A percentile compares a stretch with the other conserved stretches of the same genome.
These are phyloP conservation scores for Littorina saxatilis DNA, from an alignment of 1,140 invertebrate species.

Conservation along the genomic window DNA sequence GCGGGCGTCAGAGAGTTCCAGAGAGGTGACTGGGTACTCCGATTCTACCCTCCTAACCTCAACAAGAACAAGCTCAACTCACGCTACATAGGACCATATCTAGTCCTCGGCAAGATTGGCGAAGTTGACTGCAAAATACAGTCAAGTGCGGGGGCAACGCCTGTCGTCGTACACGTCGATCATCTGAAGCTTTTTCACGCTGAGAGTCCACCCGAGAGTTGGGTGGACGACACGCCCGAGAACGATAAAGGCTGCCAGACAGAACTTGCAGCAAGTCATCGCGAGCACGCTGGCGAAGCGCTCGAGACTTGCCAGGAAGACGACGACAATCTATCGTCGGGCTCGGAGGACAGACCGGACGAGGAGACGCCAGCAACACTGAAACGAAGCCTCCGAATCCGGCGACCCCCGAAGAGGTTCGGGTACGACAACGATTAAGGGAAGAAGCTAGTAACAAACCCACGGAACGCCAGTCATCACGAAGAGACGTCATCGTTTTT, in stretches of 20 bases:
- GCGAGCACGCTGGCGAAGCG: no score
- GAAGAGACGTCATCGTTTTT: no score
- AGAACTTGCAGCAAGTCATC: background rate
- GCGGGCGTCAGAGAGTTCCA: background rate
- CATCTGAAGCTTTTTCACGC: background rate
- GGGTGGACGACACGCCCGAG: background rate
- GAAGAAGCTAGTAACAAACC: no score
- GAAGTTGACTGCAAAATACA: background rate
- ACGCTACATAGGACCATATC: background rate
- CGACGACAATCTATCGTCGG: no score
- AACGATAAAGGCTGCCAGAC: background rate
- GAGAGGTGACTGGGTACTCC: background rate
- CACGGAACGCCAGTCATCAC: no score
- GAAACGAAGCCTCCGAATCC: no score
- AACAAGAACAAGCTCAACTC: background rate
- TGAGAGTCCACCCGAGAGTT: background rate
- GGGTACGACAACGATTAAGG: no score
- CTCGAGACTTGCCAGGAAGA: no score
- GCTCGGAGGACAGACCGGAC: no score
- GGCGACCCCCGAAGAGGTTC: no score
- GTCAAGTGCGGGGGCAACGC: background rate
- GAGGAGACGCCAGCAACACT: no score
- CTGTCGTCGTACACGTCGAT: background rate
- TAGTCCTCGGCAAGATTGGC: background rate
- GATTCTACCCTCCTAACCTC: background rate